Percentiles rank a stretch among this genome's conserved stretches.
phyloP scores from a whole-genome alignment of 2,888 invertebrate genomes.

The Gasteruption jaculator region DNA sequence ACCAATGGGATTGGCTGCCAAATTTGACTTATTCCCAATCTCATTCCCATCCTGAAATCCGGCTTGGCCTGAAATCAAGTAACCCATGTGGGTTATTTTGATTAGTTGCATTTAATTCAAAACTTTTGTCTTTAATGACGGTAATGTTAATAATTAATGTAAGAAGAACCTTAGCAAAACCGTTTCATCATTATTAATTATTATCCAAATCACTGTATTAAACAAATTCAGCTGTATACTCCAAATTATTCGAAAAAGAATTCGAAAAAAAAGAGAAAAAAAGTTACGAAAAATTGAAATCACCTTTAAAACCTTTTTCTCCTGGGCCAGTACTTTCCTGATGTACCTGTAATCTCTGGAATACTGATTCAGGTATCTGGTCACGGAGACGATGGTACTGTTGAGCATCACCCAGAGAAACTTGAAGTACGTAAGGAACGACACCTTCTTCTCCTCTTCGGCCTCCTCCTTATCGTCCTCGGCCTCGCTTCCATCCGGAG shows the following conservation, averaged over 20 bases:
- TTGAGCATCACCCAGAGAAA: slow-evolving; percentile 70
- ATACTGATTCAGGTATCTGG: slow-evolving; percentile 76
- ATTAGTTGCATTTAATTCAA: not conserved
- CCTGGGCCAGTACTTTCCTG: slow-evolving; percentile 79
- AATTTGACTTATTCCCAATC: slow-evolving; percentile 64
- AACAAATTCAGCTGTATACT: no score
- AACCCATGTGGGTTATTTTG: no score
- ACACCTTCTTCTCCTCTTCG: slow-evolving; percentile 53
- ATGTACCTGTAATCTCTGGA: slow-evolving; percentile 95
- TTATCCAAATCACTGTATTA: no score
- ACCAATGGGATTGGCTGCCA: slow-evolving; percentile 55
- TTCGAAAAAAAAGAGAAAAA: slow-evolving; percentile 7
- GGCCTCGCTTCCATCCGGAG: slow-evolving; percentile 43
- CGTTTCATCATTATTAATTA: no score
- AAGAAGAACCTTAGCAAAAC: no score
- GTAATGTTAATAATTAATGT: slow-evolving; percentile 1
- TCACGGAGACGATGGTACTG: slow-evolving; percentile 76
- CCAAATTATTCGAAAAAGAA: not conserved
- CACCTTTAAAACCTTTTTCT: slow-evolving; percentile 86
- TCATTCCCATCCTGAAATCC: slow-evolving; percentile 64
- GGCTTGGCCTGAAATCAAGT: slow-evolving; percentile 60
- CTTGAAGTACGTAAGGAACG: slow-evolving; percentile 55
- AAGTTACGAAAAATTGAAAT: slow-evolving; percentile 16
- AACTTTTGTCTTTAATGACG: no score
- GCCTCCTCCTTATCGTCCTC: slow-evolving; percentile 28